Percentiles rank a stretch among this genome's conserved stretches.
Evolutionary conservation across 2,888 invertebrate genomes (phyloP).

Genomic region (Callinectes sapidus): DNA sequence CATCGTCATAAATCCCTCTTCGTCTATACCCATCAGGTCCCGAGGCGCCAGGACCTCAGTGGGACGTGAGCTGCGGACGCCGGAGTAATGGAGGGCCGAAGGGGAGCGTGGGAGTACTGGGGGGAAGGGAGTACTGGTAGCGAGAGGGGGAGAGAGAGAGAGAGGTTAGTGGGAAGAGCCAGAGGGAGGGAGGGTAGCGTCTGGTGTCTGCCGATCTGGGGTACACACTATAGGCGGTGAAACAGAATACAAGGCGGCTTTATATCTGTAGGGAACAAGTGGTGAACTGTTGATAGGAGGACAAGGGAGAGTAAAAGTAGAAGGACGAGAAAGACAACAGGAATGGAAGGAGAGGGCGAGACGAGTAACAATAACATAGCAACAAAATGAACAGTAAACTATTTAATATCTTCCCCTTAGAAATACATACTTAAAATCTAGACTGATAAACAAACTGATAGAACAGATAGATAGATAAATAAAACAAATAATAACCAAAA

Average conservation of each 20-base stretch:
- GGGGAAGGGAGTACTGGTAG: not conserved
- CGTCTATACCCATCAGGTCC: not conserved
- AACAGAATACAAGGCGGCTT: conserved; percentile 6
- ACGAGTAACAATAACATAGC: not conserved
- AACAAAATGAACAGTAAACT: not conserved
- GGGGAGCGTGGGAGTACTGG: not conserved
- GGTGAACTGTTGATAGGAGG: not conserved
- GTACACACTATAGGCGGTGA: not conserved
- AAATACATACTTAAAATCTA: not conserved
- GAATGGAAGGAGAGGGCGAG: not conserved
- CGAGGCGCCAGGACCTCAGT: too few relatives aligned
- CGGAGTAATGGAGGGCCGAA: not conserved
- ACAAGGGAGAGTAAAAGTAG: not conserved
- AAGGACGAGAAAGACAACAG: not conserved
- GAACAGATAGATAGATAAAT: too few relatives aligned
- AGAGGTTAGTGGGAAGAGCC: not conserved
- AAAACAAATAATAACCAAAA: not conserved
- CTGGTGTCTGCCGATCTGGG: too few relatives aligned
- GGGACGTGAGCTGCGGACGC: not conserved
- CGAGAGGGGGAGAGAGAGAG: not conserved
- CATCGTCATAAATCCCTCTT: not conserved
- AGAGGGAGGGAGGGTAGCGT: not conserved
- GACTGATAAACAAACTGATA: too few relatives aligned
- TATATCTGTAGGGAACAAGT: not conserved
- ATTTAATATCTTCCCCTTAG: too few relatives aligned